A percentile compares a stretch with the other conserved stretches of the same genome.
These are phyloP conservation scores for Austrofundulus limnaeus DNA, from an alignment of 2,113 vertebrate genomes.

Conservation along the genomic window DNA sequence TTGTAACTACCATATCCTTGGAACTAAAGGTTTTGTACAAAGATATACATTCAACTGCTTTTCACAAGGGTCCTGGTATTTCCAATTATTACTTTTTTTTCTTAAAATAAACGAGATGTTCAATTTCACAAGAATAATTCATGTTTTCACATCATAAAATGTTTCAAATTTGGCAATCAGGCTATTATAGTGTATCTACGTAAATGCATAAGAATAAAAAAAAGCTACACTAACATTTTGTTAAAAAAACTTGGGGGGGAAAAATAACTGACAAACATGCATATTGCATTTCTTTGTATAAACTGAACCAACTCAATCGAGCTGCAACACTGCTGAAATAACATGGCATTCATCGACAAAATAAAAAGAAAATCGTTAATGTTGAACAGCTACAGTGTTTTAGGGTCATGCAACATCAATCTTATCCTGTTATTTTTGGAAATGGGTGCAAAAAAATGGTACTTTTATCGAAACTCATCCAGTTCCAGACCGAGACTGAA, in stretches of 20 bases:
- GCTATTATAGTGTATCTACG: conserved; percentile 73
- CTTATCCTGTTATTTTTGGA: conserved; percentile 34
- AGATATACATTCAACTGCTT: conserved; percentile 93
- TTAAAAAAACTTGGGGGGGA: conserved; percentile 54
- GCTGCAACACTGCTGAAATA: conserved; percentile 65
- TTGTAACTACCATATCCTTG: conserved; percentile 90
- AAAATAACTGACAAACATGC: conserved; percentile 71
- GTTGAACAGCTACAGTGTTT: conserved; percentile 68
- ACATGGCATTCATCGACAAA: conserved; percentile 62
- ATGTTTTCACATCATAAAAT: conserved; percentile 65
- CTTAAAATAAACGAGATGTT: conserved; percentile 75
- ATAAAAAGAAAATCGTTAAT: conserved; percentile 18
- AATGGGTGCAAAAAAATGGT: conserved; percentile 60
- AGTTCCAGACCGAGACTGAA: conserved; percentile 27
- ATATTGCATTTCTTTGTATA: conserved; percentile 73
- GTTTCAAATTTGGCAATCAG: conserved; percentile 79
- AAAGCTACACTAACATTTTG: conserved; percentile 60
- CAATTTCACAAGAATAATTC: conserved; percentile 69
- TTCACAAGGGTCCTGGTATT: conserved; percentile 86
- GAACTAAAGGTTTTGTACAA: conserved; percentile 91
- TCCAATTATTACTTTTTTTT: conserved; percentile 67
- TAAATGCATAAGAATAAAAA: conserved; percentile 66
- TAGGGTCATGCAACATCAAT: conserved; percentile 65
- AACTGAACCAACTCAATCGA: conserved; percentile 62
- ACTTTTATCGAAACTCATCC: conserved; percentile 39